Conservation (phyloP, 2,888 invertebrate species). For the Neocrepidodera transversa region DNA sequence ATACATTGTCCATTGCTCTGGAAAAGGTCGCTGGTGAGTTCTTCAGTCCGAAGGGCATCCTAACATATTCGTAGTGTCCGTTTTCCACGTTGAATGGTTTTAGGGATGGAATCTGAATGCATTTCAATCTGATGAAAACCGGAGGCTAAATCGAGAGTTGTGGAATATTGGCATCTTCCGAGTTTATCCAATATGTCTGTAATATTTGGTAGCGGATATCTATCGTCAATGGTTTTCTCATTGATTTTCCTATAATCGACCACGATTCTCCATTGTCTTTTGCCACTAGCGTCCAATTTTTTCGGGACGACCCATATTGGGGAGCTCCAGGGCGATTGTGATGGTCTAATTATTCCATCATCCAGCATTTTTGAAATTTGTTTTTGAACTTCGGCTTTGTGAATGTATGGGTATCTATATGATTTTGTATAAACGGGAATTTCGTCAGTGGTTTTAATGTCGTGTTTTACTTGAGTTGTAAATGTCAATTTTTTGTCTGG, state of each 20-base stretch:
- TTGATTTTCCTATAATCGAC: neutral
- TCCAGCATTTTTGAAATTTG: constrained; percentile 22
- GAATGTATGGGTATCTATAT: constrained; percentile 12
- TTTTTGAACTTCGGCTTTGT: constrained; percentile 21
- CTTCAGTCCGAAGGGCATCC: constrained; percentile 46
- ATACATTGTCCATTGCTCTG: constrained; percentile 39
- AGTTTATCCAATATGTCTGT: neutral
- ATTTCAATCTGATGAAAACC: constrained; percentile 32
- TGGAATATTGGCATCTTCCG: neutral
- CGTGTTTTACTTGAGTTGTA: neutral
- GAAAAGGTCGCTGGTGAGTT: constrained; percentile 44
- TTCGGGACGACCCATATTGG: constrained; percentile 5
- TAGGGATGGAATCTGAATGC: constrained; percentile 10
- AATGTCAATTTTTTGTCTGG: neutral
- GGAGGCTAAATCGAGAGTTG: neutral
- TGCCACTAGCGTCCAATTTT: neutral
- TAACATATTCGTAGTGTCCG: constrained; percentile 30
- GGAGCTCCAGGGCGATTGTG: constrained; percentile 26
- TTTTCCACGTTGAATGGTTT: constrained; percentile 28
- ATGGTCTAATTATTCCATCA: constrained; percentile 22
- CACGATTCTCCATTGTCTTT: neutral
- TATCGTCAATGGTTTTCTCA: neutral
- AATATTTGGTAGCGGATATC: neutral
- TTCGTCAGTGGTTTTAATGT: neutral
- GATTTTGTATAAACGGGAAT: constrained; percentile 11